A percentile compares a stretch with the other conserved stretches of the same genome.
Conservation (phyloP, 2,888 invertebrate species). For the Pimpla rufipes region DNA sequence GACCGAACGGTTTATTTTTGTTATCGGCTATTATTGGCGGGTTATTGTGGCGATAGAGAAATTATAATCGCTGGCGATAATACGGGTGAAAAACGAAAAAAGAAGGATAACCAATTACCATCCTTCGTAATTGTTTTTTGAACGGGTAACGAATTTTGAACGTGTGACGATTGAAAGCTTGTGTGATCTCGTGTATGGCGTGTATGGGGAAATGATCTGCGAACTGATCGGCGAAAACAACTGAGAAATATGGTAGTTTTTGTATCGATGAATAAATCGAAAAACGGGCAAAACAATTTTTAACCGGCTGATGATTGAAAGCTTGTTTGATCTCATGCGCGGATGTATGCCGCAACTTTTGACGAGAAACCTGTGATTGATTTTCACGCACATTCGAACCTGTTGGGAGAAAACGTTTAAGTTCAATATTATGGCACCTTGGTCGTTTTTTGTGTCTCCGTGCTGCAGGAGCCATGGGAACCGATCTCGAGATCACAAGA, state of each 20-base stretch:
- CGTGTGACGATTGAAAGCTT: too few species aligned
- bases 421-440: not conserved
- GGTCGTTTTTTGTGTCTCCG: not conserved
- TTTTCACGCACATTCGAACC: not conserved
- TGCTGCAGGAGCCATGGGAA: not conserved
- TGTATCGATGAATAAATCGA: not conserved
- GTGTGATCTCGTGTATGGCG: too few species aligned
- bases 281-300: constrained; percentile 8
- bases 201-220: too few species aligned
- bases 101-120: too few species aligned
- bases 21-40: too few species aligned
- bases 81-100: not conserved
- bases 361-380: not conserved
- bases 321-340: not conserved
- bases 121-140: too few species aligned
- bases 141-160: too few species aligned
- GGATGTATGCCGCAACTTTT: not conserved
- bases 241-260: too few species aligned
- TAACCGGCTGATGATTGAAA: not conserved
- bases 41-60: too few species aligned
- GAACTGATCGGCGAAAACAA: too few species aligned
- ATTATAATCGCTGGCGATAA: too few species aligned
- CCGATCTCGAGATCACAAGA: not conserved
- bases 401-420: not conserved
- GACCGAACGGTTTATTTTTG: too few species aligned